Percentiles rank a stretch among this genome's conserved stretches.
phyloP scores from a whole-genome alignment of 2,888 invertebrate genomes.

The Xestia ashworthii region DNA sequence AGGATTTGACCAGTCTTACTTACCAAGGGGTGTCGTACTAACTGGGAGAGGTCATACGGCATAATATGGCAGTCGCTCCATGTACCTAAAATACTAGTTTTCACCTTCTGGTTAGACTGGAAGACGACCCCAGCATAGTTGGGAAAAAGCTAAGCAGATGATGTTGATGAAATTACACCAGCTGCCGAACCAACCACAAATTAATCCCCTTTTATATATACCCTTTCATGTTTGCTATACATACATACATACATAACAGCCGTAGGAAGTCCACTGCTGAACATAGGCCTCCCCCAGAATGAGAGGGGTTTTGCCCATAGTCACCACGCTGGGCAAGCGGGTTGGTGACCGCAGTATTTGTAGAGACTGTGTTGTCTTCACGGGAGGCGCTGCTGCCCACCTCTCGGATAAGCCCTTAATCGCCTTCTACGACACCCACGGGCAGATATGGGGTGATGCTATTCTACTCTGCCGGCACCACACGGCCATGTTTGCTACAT shows the following conservation, averaged over 20 bases:
- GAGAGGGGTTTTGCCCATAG: no score
- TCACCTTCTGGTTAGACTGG: background rate
- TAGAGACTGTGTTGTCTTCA: no score
- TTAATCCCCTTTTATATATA: background rate
- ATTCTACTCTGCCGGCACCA: no score
- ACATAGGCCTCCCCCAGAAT: no score
- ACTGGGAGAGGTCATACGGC: background rate
- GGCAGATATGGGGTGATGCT: no score
- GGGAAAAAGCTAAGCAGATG: background rate
- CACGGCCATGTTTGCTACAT: background rate
- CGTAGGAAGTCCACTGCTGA: no score
- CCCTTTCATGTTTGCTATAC: background rate
- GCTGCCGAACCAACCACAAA: background rate
- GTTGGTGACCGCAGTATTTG: no score
- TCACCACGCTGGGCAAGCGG: no score
- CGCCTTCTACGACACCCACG: no score
- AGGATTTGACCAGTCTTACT: background rate
- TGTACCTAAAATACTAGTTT: background rate
- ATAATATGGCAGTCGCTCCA: background rate
- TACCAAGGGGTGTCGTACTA: background rate
- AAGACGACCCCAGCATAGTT: background rate
- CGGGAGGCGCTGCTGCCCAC: no score
- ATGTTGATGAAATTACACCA: background rate
- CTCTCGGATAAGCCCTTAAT: no score
- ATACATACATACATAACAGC: no score